phyloP scores from a whole-genome alignment of 2,113 vertebrate genomes.

The Ia io region DNA sequence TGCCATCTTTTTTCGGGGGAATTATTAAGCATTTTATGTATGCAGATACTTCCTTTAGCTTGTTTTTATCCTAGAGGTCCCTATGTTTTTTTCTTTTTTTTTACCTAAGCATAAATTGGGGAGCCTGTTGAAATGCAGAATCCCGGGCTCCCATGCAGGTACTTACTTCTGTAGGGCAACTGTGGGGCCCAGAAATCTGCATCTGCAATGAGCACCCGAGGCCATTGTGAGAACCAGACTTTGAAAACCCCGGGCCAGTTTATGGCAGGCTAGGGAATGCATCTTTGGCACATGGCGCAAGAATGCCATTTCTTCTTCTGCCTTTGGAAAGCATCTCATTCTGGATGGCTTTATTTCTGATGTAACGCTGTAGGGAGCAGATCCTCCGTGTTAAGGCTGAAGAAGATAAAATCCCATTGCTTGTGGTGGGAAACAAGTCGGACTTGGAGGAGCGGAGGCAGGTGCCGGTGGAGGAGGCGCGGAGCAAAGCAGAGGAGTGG shows the following conservation, averaged over 20 bases:
- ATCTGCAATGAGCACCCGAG: rapidly evolving
- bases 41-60: background rate
- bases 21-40: background rate
- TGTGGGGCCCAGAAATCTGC: background rate
- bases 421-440: slow-evolving; percentile 97
- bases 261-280: background rate
- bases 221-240: background rate
- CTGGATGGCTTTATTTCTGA: slow-evolving; percentile 33
- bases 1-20: background rate
- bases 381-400: slow-evolving; percentile 97
- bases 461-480: slow-evolving; percentile 90
- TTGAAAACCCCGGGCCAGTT: background rate
- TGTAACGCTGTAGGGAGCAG: slow-evolving; percentile 89
- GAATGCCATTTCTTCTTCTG: background rate
- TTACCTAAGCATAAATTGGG: background rate
- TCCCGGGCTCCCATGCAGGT: background rate
- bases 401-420: slow-evolving; percentile 93
- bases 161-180: background rate
- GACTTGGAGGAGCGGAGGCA: slow-evolving; percentile 95
- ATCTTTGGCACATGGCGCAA: background rate
- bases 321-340: background rate
- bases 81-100: background rate
- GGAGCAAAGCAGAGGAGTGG: slow-evolving; percentile 90
- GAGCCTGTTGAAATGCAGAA: background rate
- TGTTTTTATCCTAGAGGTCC: background rate